Percentiles rank a stretch among this genome's conserved stretches.
Evolutionary conservation across 1,140 invertebrate species (phyloP).

Genomic region (Lycorma delicatula): DNA sequence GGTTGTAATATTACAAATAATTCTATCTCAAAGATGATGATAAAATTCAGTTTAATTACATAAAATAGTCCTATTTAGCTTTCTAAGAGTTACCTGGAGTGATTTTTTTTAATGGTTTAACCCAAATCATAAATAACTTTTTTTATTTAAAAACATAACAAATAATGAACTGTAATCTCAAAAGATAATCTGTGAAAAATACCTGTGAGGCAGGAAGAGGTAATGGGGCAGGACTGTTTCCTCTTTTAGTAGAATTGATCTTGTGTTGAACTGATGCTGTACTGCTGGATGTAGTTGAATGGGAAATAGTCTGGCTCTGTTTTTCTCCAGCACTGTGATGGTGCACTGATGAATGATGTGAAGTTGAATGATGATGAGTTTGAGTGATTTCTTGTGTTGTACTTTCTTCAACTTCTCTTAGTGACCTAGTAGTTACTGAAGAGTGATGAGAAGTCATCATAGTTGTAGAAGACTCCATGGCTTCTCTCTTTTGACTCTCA

Average conservation of each 20-base stretch:
- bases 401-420: slow-evolving; percentile 42
- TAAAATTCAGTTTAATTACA: too few relatives aligned
- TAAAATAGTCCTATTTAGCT: too few relatives aligned
- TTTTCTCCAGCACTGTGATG: slow-evolving; percentile 43
- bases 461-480: slow-evolving; percentile 51
- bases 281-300: slow-evolving; percentile 52
- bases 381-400: slow-evolving; percentile 40
- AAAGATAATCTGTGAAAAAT: too few relatives aligned
- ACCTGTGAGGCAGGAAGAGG: slow-evolving; percentile 28
- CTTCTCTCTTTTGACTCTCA: slow-evolving; percentile 42
- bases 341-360: slow-evolving; percentile 52
- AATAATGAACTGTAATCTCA: too few relatives aligned
- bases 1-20: too few relatives aligned
- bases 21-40: too few relatives aligned
- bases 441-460: slow-evolving; percentile 58
- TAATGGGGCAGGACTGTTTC: slow-evolving; percentile 40
- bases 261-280: slow-evolving; percentile 49
- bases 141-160: too few relatives aligned
- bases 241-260: slow-evolving; percentile 43
- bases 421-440: slow-evolving; percentile 45
- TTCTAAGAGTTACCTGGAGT: too few relatives aligned
- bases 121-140: too few relatives aligned
- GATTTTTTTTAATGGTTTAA: too few relatives aligned
- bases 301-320: slow-evolving; percentile 51
- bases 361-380: slow-evolving; percentile 49